These are phyloP conservation scores for Euborellia annulipes DNA, from an alignment of 1,140 invertebrate species.

Conservation along the genomic window DNA sequence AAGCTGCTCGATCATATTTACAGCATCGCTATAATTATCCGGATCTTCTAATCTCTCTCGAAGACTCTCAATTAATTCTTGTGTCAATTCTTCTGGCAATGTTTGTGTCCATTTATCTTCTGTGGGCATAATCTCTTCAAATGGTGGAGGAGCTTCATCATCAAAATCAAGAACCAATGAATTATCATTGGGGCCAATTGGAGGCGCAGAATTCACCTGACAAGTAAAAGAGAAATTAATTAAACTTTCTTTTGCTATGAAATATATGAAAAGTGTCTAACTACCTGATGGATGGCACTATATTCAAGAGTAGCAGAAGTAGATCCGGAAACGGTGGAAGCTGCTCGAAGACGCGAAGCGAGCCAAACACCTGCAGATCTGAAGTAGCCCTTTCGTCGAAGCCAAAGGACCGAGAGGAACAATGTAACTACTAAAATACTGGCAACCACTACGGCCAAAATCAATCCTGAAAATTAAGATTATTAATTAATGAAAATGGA, in stretches of 20 bases:
- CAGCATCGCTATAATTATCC: conserved; percentile 51
- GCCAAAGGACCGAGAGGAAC: conserved; percentile 33
- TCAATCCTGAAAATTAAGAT: conserved; percentile 21
- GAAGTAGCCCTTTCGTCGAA: conserved; percentile 36
- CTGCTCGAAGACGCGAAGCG: conserved; percentile 6
- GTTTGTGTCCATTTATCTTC: conserved; percentile 55
- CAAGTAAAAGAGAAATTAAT: neutral
- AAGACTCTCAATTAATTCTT: conserved; percentile 50
- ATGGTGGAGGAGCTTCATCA: conserved; percentile 1
- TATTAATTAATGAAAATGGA: too few relatives aligned
- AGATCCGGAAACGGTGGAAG: conserved; percentile 23
- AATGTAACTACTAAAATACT: conserved; percentile 32
- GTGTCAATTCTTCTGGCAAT: conserved; percentile 53
- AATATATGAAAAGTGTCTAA: neutral
- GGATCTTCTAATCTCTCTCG: conserved; percentile 52
- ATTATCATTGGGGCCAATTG: neutral
- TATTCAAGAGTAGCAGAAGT: conserved; percentile 36
- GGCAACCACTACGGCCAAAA: conserved; percentile 33
- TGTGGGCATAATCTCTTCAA: conserved; percentile 22
- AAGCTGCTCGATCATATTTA: conserved; percentile 59
- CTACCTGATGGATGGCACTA: conserved; percentile 35
- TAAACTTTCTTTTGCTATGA: neutral
- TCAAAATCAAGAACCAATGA: neutral
- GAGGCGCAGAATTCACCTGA: neutral
- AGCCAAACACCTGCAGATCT: conserved; percentile 21